phyloP scores from a whole-genome alignment of 2,113 vertebrate species.

The Scomber japonicus region DNA sequence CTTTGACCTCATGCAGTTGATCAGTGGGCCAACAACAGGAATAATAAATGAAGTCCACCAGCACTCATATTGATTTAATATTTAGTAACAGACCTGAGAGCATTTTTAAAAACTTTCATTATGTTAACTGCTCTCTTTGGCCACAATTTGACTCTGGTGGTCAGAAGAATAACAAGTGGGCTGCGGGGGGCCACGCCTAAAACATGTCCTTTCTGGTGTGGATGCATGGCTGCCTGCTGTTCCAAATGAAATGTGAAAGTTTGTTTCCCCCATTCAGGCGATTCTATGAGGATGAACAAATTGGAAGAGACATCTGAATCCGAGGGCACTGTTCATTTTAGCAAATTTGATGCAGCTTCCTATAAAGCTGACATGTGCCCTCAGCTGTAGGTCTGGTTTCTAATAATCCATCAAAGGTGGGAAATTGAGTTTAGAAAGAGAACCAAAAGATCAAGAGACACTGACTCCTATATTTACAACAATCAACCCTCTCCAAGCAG shows the following conservation, averaged over 20 bases:
- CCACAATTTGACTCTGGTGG: no score
- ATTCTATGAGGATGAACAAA: slow-evolving; percentile 24
- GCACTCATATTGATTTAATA: no score
- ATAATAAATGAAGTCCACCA: no score
- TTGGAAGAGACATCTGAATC: slow-evolving; percentile 9
- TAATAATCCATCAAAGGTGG: slow-evolving; percentile 34
- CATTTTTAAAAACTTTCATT: no score
- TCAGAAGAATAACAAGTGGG: no score
- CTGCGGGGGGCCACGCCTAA: not conserved
- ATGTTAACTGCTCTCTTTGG: no score
- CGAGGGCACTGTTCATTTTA: slow-evolving; percentile 11
- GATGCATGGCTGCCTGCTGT: slow-evolving; percentile 23
- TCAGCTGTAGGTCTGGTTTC: slow-evolving; percentile 5
- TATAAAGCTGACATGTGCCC: not conserved
- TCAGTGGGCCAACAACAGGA: no score
- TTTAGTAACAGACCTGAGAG: no score
- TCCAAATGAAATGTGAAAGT: slow-evolving; percentile 31
- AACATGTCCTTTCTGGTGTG: not conserved
- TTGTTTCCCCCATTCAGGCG: slow-evolving; percentile 29
- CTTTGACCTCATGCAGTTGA: no score
- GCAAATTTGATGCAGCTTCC: slow-evolving; percentile 21
- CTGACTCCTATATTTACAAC: slow-evolving; percentile 8
- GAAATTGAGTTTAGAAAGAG: slow-evolving; percentile 10
- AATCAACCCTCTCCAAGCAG: not conserved
- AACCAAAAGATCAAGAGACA: not conserved